Base-by-base conservation (phyloP, 1,140 invertebrate genomes). In the Patella vulgata region DNA sequence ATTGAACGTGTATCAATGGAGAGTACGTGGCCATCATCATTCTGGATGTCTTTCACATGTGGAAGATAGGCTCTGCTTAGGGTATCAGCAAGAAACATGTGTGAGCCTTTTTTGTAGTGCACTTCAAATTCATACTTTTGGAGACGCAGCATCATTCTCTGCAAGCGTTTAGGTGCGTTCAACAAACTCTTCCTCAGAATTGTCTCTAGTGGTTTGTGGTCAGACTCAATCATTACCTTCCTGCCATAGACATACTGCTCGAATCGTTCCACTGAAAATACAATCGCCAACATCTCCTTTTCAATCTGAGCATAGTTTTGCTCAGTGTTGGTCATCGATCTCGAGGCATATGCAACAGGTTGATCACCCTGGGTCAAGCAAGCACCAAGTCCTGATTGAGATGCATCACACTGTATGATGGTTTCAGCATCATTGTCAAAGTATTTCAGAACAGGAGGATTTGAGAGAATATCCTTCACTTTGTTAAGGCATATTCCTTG, bases 281-380 rank as follows among this genome's bases (percentile, higher is more conserved):
- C 58, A 14, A 71, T 57, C 40, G 48, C 65, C 12, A 68, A 46
- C 51, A 55, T 59, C 28, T 71, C 66, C 40, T 61, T 64, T 46
- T 71, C 65, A 14, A 65, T 68, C 30, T 57, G 59, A 21, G 60
- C 50, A 58, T 71, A 71, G 14, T 57, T 59, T 33, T 31, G 33
- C 62, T 86, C 73, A 28, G 74, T 68, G 12, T 71, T 54, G 8
- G 74, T 81, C 25, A 86, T 63, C 21, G 64, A 63, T 66, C 76
- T 64, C 5, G 75, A 81, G 6, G 82, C 75, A 76, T 77, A 86
- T 19, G 66, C 67, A 1, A 86, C 66, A 1, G 83, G 83, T 51
- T 80, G 58, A 14, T 70, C 65, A 48, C 83, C 68, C 66, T 87
- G 85, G 2, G 84, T 42, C 6, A 87, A 31, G 5, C 81, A 71